A percentile compares a stretch with the other conserved stretches of the same genome.
phyloP scores from a whole-genome alignment of 2,113 vertebrate genomes.

The Dendrocopos noguchii region DNA sequence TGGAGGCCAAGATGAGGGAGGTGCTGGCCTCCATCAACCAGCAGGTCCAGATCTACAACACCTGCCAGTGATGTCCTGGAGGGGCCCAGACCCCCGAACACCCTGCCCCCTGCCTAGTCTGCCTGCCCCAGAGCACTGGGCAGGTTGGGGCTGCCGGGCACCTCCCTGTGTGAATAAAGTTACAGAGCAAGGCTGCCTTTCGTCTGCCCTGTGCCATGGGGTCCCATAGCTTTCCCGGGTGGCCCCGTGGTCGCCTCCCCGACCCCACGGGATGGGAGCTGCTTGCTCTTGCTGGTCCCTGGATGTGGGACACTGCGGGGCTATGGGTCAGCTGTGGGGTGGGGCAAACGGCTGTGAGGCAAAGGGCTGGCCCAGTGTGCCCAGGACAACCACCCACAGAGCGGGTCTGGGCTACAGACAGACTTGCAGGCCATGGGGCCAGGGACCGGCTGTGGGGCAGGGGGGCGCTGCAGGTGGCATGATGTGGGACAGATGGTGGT shows the following conservation, averaged over 20 bases:
- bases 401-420: background rate
- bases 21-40: conserved; percentile 93
- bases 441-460: background rate
- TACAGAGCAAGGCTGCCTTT: background rate
- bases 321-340: no score
- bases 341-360: background rate
- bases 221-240: rapidly evolving
- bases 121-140: rapidly evolving
- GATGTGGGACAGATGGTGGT: background rate
- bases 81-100: rapidly evolving
- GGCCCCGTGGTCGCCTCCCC: background rate
- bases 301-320: background rate
- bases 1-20: conserved; percentile 93
- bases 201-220: background rate
- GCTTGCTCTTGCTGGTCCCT: background rate
- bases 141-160: background rate
- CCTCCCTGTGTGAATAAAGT: conserved; percentile 9
- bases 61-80: conserved; percentile 85
- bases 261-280: background rate
- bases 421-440: background rate
- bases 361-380: no score
- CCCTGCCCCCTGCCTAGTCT: background rate
- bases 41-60: conserved; percentile 98
- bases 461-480: background rate
- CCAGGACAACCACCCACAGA: no score